These are phyloP conservation scores for Nephrotoma flavescens DNA, from an alignment of 2,888 invertebrate genomes.

Conservation along the genomic window DNA sequence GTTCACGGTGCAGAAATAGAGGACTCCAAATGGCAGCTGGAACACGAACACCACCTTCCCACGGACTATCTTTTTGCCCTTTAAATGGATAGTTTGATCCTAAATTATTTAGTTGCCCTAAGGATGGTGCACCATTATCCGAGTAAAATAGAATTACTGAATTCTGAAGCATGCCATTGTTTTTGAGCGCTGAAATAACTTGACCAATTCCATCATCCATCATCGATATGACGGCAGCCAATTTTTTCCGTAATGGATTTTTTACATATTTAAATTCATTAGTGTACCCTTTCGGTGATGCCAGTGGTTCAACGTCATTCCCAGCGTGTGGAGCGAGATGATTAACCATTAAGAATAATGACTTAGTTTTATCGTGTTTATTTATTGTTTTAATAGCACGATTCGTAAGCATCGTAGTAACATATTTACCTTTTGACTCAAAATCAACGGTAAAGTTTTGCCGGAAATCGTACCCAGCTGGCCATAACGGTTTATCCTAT, in stretches of 20 bases:
- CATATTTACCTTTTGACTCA: constrained; percentile 39
- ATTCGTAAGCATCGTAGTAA: constrained; percentile 53
- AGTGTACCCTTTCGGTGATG: constrained; percentile 57
- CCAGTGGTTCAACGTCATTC: constrained; percentile 49
- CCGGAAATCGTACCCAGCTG: constrained; percentile 36
- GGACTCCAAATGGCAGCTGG: constrained; percentile 65
- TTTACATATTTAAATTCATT: constrained; percentile 50
- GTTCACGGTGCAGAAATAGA: constrained; percentile 31
- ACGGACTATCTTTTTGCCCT: constrained; percentile 64
- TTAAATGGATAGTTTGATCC: constrained; percentile 66
- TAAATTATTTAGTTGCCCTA: constrained; percentile 52
- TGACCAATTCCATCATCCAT: constrained; percentile 74
- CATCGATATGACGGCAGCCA: constrained; percentile 74
- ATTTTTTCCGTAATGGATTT: constrained; percentile 47
- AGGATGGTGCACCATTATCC: constrained; percentile 76
- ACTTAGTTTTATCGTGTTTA: constrained; percentile 39
- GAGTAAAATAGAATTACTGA: constrained; percentile 74
- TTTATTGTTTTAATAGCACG: constrained; percentile 48
- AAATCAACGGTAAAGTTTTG: constrained; percentile 38
- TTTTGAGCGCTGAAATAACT: constrained; percentile 50
- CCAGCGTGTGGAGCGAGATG: constrained; percentile 70
- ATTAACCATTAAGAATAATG: constrained; percentile 64
- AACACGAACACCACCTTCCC: constrained; percentile 74
- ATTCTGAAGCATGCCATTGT: constrained; percentile 56
- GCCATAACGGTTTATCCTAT: background rate